Conservation (phyloP, 2,113 vertebrate genomes). For the Ellobius talpinus region DNA sequence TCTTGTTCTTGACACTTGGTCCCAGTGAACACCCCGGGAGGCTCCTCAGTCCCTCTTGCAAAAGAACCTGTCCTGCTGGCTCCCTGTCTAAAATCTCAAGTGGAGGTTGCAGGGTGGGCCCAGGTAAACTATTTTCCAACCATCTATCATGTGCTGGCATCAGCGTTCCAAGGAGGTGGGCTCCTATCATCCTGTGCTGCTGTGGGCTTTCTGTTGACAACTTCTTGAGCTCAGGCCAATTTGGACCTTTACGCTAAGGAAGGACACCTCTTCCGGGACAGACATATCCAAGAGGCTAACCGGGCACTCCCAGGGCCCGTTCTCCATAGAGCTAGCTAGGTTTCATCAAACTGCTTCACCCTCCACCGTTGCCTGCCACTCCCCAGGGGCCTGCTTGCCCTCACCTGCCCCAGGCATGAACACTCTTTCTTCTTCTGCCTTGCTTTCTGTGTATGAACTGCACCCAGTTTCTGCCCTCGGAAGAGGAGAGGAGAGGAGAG, state of each 20-base stretch:
- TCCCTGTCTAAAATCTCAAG: not conserved
- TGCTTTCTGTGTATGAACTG: not conserved
- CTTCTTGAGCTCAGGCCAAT: not conserved
- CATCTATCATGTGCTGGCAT: not conserved
- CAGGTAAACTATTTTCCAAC: not conserved
- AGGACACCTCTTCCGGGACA: not conserved
- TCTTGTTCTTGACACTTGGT: not conserved
- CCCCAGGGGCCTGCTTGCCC: not conserved
- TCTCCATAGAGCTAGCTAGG: not conserved
- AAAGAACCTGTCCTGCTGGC: not conserved
- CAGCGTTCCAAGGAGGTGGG: not conserved
- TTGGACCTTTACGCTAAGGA: not conserved
- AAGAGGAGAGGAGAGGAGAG: not conserved
- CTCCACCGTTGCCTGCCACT: not conserved
- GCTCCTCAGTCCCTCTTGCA: not conserved
- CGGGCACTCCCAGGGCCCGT: not conserved
- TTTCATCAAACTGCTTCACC: not conserved
- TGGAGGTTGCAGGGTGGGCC: not conserved
- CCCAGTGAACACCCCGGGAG: not conserved
- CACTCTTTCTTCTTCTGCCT: not conserved
- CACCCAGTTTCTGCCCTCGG: not conserved
- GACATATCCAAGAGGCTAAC: not conserved
- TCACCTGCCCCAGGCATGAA: fast-evolving
- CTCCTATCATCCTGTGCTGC: not conserved
- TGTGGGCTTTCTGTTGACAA: not conserved